These are phyloP conservation scores for Australoheros facetus DNA, from an alignment of 2,797 vertebrate genomes.

Conservation along the genomic window DNA sequence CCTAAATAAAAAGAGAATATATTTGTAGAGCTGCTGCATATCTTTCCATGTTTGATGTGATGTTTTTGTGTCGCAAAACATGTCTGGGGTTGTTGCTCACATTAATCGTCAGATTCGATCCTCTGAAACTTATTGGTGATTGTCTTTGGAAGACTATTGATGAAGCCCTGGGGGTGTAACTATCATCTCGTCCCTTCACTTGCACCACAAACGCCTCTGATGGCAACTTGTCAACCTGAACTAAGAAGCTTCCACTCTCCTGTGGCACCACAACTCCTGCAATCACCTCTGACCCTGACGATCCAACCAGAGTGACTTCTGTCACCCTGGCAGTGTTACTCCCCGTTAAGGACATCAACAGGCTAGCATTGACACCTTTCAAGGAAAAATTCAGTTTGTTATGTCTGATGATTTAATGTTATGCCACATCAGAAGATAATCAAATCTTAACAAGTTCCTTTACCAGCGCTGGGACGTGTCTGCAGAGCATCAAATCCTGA, in stretches of 20 bases:
- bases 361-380: slow-evolving; percentile 50
- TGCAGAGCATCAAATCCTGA: slow-evolving; percentile 52
- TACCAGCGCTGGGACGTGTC: slow-evolving; percentile 68
- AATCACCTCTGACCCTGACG: slow-evolving; percentile 15
- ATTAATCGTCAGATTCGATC: slow-evolving; percentile 62
- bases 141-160: slow-evolving; percentile 65
- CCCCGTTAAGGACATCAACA: slow-evolving; percentile 68
- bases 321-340: slow-evolving; percentile 46
- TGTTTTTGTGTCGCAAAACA: neutral
- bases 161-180: neutral
- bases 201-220: slow-evolving; percentile 51
- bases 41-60: neutral
- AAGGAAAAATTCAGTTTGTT: neutral
- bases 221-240: slow-evolving; percentile 48
- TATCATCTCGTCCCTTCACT: slow-evolving; percentile 40
- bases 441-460: neutral
- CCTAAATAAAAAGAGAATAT: slow-evolving; percentile 42
- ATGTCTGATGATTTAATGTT: neutral
- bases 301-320: slow-evolving; percentile 59
- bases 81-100: slow-evolving; percentile 38
- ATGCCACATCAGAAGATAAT: neutral
- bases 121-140: slow-evolving; percentile 55
- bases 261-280: slow-evolving; percentile 31
- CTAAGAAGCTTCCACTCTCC: slow-evolving; percentile 42
- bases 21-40: neutral